Evolutionary conservation across 1,140 invertebrate genomes (phyloP).

Genomic region (Caenorhabditis tropicalis): DNA sequence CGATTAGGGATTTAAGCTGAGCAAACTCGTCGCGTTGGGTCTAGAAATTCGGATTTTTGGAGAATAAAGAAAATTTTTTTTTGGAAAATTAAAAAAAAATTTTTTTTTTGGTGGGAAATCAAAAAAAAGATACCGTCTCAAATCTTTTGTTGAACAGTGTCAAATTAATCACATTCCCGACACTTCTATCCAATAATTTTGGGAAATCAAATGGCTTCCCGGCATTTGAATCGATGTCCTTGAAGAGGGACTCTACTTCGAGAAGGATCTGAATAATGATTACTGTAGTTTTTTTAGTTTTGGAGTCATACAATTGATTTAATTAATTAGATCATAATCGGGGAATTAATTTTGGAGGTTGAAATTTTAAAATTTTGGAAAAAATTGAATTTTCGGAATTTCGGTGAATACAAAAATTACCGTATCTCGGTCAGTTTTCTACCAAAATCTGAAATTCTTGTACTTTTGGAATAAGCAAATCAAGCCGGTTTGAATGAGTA

Average conservation of each 20-base stretch:
- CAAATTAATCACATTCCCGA: constrained; percentile 18
- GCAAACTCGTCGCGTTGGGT: neutral
- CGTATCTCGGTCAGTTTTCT: too few species aligned
- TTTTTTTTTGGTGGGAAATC: neutral
- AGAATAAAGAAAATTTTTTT: neutral
- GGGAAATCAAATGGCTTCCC: neutral
- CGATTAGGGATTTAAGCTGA: neutral
- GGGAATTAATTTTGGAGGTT: too few species aligned
- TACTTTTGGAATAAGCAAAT: too few species aligned
- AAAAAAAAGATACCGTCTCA: neutral
- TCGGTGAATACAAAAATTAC: too few species aligned
- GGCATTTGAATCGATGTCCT: neutral
- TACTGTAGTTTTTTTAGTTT: too few species aligned
- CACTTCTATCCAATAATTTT: neutral
- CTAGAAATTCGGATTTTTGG: neutral
- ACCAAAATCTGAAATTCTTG: too few species aligned
- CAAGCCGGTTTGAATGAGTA: too few species aligned
- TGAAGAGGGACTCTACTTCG: neutral
- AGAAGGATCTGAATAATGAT: neutral
- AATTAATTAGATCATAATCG: too few species aligned
- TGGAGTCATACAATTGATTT: too few species aligned
- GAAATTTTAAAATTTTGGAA: too few species aligned
- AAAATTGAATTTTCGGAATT: too few species aligned
- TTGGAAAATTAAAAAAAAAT: neutral
- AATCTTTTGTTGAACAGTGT: constrained; percentile 16